Percentiles rank a stretch among this genome's conserved stretches.
Evolutionary conservation across 2,113 vertebrate species (phyloP).

Genomic region (Odocoileus virginianus): DNA sequence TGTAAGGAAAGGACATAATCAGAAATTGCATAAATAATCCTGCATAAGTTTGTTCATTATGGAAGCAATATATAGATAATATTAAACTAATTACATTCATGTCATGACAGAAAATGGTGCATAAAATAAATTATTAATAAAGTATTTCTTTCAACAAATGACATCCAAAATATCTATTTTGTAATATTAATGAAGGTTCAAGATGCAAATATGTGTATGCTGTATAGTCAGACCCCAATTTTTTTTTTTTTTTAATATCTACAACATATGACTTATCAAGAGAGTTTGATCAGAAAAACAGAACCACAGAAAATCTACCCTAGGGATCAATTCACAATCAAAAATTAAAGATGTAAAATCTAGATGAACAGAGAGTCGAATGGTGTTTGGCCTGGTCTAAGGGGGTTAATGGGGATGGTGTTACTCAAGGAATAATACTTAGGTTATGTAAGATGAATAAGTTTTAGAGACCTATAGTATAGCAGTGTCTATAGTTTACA

Average conservation of each 20-base stretch:
- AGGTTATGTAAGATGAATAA: background rate
- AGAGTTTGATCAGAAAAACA: background rate
- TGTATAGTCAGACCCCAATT: background rate
- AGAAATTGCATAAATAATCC: background rate
- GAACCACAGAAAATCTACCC: background rate
- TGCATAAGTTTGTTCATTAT: background rate
- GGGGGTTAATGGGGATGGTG: background rate
- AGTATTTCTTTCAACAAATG: background rate
- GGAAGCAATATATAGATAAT: background rate
- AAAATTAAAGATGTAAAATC: background rate
- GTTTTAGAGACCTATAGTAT: background rate
- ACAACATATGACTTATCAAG: background rate
- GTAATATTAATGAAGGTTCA: background rate
- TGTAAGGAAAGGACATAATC: background rate
- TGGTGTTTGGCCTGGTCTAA: background rate
- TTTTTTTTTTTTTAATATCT: background rate
- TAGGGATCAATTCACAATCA: background rate
- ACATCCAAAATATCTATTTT: background rate
- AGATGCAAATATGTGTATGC: background rate
- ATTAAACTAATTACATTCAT: background rate
- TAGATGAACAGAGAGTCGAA: background rate
- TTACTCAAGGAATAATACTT: background rate
- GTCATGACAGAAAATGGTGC: background rate
- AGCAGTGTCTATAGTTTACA: background rate
- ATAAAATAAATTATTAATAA: background rate